A percentile compares a stretch with the other conserved stretches of the same genome.
These are phyloP conservation scores for Garra rufa DNA, from an alignment of 2,113 vertebrate genomes.

Conservation along the genomic window DNA sequence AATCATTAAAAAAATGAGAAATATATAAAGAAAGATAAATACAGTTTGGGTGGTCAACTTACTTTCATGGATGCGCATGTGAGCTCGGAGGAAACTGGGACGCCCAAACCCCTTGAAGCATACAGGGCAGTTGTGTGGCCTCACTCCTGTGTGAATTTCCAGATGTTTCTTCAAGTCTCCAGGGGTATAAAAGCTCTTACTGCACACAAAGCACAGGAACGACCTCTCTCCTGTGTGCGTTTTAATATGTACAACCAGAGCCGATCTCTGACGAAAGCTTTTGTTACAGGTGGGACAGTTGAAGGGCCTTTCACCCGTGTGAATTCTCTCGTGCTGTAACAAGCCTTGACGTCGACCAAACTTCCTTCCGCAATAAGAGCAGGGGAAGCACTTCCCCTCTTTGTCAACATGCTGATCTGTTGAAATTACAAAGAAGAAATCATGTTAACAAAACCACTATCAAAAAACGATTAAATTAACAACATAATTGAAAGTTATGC, in stretches of 20 bases:
- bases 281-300: slow-evolving; percentile 36
- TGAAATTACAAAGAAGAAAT: not conserved
- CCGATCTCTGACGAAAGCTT: slow-evolving; percentile 38
- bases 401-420: slow-evolving; percentile 12
- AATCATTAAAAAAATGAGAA: not conserved
- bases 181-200: slow-evolving; percentile 34
- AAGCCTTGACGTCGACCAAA: slow-evolving; percentile 33
- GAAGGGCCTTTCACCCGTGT: slow-evolving; percentile 39
- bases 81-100: slow-evolving; percentile 26
- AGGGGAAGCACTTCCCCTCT: slow-evolving; percentile 27
- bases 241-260: slow-evolving; percentile 30
- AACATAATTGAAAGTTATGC: not conserved
- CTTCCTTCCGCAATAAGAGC: slow-evolving; percentile 38
- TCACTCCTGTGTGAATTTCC: slow-evolving; percentile 30
- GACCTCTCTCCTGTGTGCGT: slow-evolving; percentile 31
- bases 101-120: slow-evolving; percentile 22
- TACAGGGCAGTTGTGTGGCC: slow-evolving; percentile 29
- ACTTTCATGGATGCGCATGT: slow-evolving; percentile 33
- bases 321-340: slow-evolving; percentile 34
- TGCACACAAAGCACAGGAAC: slow-evolving; percentile 25
- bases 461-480: not conserved
- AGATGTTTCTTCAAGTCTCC: slow-evolving; percentile 41
- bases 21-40: not conserved
- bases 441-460: not conserved
- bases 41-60: not conserved